phyloP scores from a whole-genome alignment of 2,888 invertebrate genomes.

The Macaria notata region DNA sequence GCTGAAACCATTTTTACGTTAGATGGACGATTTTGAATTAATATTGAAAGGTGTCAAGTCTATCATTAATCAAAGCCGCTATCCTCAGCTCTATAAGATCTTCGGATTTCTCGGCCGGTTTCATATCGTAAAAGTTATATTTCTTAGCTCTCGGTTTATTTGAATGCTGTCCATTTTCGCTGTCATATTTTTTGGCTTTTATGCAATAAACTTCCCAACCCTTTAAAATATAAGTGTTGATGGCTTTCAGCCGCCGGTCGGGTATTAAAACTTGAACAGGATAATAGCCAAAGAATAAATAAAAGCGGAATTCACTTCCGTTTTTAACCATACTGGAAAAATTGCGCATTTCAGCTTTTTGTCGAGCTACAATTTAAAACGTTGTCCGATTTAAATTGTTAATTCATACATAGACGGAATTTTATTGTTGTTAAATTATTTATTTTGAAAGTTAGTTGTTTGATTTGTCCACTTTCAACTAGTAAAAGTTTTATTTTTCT shows the following conservation, averaged over 20 bases:
- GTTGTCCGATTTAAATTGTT: too few relatives aligned
- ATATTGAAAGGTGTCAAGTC: conserved; percentile 66
- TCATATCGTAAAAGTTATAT: conserved; percentile 9
- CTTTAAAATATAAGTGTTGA: conserved; percentile 2
- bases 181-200: not conserved
- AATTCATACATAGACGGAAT: too few relatives aligned
- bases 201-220: conserved; percentile 2
- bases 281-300: not conserved
- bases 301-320: not conserved
- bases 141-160: conserved; percentile 12
- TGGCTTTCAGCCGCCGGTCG: not conserved
- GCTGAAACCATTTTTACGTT: conserved; percentile 48
- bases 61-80: conserved; percentile 55
- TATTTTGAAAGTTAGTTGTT: too few relatives aligned
- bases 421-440: too few relatives aligned
- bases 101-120: conserved; percentile 7
- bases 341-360: too few relatives aligned
- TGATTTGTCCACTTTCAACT: too few relatives aligned
- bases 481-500: too few relatives aligned
- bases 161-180: conserved; percentile 10
- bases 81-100: conserved; percentile 9
- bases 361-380: too few relatives aligned
- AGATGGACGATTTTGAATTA: conserved; percentile 57
- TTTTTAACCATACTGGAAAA: too few relatives aligned
- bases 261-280: conserved; percentile 5